phyloP scores from a whole-genome alignment of 2,888 invertebrate genomes.

The Nephrotoma appendiculata region DNA sequence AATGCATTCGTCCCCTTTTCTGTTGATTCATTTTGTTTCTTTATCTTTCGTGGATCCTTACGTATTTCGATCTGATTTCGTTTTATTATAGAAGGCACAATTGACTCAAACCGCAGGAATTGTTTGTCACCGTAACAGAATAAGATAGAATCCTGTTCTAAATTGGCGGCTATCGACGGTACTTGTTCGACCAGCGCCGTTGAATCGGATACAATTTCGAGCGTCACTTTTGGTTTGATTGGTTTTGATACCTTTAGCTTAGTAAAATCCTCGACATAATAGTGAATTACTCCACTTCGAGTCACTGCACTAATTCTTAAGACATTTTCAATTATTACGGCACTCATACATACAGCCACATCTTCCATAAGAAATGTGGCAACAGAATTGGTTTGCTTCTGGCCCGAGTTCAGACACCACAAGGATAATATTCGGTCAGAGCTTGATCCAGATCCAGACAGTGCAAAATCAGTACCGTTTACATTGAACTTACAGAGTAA shows the following conservation, averaged over 20 bases:
- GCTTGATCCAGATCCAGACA: conserved; percentile 27
- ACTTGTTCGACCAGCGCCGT: conserved; percentile 38
- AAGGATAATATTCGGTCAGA: conserved; percentile 29
- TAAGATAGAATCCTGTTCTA: conserved; percentile 27
- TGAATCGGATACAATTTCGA: conserved; percentile 43
- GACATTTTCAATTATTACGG: conserved; percentile 35
- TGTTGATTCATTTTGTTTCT: background rate
- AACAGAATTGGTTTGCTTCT: conserved; percentile 34
- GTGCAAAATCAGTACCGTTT: conserved; percentile 17
- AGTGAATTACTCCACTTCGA: conserved; percentile 61
- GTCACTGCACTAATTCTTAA: conserved; percentile 39
- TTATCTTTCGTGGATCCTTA: conserved; percentile 22
- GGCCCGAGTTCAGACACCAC: conserved; percentile 25
- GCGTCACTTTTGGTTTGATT: conserved; percentile 44
- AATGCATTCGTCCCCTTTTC: background rate
- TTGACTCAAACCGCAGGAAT: conserved; percentile 42
- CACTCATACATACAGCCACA: conserved; percentile 40
- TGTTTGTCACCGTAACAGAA: conserved; percentile 43
- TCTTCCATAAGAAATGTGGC: conserved; percentile 57
- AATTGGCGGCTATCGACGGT: conserved; percentile 29
- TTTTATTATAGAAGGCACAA: conserved; percentile 17
- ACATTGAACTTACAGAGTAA: conserved; percentile 28
- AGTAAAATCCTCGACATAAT: conserved; percentile 39
- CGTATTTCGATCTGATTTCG: conserved; percentile 36
- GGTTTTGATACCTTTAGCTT: conserved; percentile 36